These are phyloP conservation scores for Ormia ochracea DNA, from an alignment of 2,888 invertebrate species.

Conservation along the genomic window DNA sequence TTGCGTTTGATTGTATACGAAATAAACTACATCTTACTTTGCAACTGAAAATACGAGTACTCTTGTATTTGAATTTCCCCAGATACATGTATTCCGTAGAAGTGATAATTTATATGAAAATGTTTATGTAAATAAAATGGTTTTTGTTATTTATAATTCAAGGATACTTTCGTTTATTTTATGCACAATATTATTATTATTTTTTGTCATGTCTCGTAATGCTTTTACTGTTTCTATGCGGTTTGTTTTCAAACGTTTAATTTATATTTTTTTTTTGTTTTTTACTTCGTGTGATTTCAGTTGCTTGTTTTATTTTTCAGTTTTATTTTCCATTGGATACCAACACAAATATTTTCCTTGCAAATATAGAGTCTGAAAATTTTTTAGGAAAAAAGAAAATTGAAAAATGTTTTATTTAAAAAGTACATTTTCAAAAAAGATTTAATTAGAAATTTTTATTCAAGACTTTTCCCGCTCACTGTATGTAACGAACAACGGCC, in stretches of 20 bases:
- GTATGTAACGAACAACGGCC: background rate
- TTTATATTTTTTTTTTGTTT: background rate
- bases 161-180: constrained; percentile 46
- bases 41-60: background rate
- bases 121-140: background rate
- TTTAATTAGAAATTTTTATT: constrained; percentile 11
- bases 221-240: constrained; percentile 3
- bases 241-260: background rate
- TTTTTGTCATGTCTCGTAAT: background rate
- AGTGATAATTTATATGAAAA: constrained; percentile 1
- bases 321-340: background rate
- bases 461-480: background rate
- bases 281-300: background rate
- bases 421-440: constrained; percentile 21
- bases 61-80: background rate
- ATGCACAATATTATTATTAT: constrained; percentile 12
- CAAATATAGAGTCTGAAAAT: background rate
- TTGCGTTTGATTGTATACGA: background rate
- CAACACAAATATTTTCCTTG: background rate
- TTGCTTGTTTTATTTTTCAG: background rate
- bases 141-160: constrained; percentile 50
- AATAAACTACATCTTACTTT: background rate
- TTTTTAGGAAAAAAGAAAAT: background rate
- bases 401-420: constrained; percentile 9
- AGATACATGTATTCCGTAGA: background rate